A percentile compares a stretch with the other conserved stretches of the same genome.
Conservation (phyloP, 2,888 invertebrate species). For the Copidosoma aretas region DNA sequence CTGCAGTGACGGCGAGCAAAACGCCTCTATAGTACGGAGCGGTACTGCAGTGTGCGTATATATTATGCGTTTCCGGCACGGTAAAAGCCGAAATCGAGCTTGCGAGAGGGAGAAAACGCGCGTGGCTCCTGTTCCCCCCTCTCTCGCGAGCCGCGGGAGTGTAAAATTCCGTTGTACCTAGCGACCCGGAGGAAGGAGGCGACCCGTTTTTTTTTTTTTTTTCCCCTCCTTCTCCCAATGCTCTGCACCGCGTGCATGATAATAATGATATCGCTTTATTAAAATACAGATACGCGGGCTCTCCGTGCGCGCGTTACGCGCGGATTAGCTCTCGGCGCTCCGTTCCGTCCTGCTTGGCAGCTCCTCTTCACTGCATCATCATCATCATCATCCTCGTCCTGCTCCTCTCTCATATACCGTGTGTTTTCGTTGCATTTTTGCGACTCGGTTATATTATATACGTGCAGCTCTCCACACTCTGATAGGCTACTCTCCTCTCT, state of each 20-base stretch:
- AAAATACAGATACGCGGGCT: not conserved
- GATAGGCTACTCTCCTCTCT: conserved; percentile 47
- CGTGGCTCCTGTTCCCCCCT: no score
- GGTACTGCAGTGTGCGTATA: no score
- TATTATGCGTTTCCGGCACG: no score
- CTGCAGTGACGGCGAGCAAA: no score
- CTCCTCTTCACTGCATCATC: conserved; percentile 35
- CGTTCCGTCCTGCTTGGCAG: conserved; percentile 61
- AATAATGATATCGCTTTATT: not conserved
- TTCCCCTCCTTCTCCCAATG: not conserved
- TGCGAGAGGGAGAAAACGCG: no score
- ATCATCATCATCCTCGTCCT: no score
- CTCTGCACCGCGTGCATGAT: not conserved
- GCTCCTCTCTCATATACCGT: not conserved
- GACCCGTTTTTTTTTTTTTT: no score
- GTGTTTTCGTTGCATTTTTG: conserved; percentile 33
- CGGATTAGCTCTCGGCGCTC: conserved; percentile 47
- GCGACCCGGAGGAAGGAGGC: no score
- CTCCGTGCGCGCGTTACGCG: no score
- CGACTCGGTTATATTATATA: conserved; percentile 48
- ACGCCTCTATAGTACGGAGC: no score
- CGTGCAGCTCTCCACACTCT: conserved; percentile 57
- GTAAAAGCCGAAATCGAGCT: not conserved
- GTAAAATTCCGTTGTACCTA: no score
- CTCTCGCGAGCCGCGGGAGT: no score